Evolutionary conservation across 2,888 invertebrate species (phyloP).

Genomic region (Euplexia lucipara): DNA sequence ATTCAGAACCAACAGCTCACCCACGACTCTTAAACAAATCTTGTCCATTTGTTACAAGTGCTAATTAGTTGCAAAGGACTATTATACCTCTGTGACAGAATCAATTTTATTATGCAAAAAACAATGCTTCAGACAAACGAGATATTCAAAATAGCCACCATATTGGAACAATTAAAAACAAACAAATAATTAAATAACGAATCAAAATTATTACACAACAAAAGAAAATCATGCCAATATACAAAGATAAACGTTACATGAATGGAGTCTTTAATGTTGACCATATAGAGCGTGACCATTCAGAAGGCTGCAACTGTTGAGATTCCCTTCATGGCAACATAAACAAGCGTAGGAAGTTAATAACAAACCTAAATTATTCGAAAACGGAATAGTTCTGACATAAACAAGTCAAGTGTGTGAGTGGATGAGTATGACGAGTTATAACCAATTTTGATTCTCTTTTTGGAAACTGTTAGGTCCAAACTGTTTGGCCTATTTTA

Average conservation of each 20-base stretch:
- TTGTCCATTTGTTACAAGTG: conserved; percentile 51
- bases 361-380: conserved; percentile 24
- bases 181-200: not conserved
- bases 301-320: conserved; percentile 69
- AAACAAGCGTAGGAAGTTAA: conserved; percentile 57
- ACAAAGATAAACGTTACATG: conserved; percentile 15
- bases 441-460: not conserved
- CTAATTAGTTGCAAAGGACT: conserved; percentile 62
- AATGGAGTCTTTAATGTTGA: conserved; percentile 45
- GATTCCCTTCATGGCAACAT: conserved; percentile 68
- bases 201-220: conserved; percentile 4
- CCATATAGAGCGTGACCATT: conserved; percentile 73
- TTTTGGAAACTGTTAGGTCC: not conserved
- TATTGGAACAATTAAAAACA: not conserved
- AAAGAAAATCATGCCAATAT: not conserved
- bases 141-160: not conserved
- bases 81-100: conserved; percentile 10
- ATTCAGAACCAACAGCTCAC: conserved; percentile 75
- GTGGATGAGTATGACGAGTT: not conserved
- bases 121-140: conserved; percentile 8
- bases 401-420: not conserved
- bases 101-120: conserved; percentile 15
- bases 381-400: not conserved
- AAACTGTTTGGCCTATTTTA: too few species aligned
- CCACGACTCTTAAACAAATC: conserved; percentile 69